Percentiles rank a stretch among this genome's conserved stretches.
Conservation (phyloP, 2,888 invertebrate species). For the Geophilus truncorum region DNA sequence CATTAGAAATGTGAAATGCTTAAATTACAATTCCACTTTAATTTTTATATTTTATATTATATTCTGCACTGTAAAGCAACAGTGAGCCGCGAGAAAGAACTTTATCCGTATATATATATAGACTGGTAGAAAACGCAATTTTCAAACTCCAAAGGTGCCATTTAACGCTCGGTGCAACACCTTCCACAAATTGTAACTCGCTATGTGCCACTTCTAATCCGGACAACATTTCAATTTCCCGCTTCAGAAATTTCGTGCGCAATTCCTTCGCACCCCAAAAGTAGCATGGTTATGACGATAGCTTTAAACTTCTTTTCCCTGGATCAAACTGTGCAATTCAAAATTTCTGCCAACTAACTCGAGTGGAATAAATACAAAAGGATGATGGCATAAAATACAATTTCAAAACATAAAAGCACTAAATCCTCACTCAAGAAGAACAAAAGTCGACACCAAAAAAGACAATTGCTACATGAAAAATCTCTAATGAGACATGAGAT, state of each 20-base stretch:
- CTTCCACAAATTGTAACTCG: conserved; percentile 7
- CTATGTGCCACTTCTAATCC: conserved; percentile 10
- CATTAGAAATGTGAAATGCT: too few relatives aligned
- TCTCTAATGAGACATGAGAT: too few relatives aligned
- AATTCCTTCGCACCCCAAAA: neutral
- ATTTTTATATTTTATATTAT: too few relatives aligned
- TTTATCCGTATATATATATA: too few relatives aligned
- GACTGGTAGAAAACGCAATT: neutral
- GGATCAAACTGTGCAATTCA: neutral
- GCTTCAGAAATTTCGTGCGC: conserved; percentile 17
- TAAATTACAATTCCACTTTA: too few relatives aligned
- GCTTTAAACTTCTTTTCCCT: neutral
- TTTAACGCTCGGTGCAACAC: neutral
- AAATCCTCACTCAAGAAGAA: too few relatives aligned
- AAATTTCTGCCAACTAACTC: neutral
- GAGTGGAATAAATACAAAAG: neutral
- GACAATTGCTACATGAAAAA: too few relatives aligned
- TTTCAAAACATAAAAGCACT: neutral
- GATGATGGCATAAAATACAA: neutral
- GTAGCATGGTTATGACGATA: neutral
- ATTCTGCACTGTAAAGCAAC: too few relatives aligned
- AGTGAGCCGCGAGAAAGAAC: too few relatives aligned
- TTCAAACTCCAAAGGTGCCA: neutral
- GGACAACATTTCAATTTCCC: conserved; percentile 16
- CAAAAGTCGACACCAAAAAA: too few relatives aligned